These are phyloP conservation scores for Bettongia penicillata DNA, from an alignment of 2,113 vertebrate genomes.

Conservation along the genomic window DNA sequence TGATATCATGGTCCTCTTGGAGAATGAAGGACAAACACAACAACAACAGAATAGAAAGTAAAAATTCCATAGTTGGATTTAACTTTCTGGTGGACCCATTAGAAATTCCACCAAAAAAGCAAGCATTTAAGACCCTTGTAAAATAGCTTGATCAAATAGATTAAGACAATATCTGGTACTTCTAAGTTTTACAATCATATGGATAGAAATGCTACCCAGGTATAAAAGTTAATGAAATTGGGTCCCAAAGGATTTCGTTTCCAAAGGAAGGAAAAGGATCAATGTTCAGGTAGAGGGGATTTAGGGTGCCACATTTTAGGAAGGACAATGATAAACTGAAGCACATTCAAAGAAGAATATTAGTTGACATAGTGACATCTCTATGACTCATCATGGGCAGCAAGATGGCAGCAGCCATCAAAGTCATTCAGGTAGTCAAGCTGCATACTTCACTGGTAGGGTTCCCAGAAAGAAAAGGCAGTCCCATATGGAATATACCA, in stretches of 20 bases:
- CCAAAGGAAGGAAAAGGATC: not conserved
- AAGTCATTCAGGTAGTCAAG: constrained; percentile 79
- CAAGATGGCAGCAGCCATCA: not conserved
- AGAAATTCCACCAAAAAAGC: not conserved
- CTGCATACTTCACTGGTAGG: constrained; percentile 79
- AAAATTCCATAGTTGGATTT: not conserved
- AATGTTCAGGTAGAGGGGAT: not conserved
- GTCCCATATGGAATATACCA: constrained; percentile 77
- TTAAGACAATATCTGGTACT: too few species aligned
- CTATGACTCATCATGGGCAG: not conserved
- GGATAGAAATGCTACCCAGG: not conserved
- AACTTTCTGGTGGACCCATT: not conserved
- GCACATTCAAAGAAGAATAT: not conserved
- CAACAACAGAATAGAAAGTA: not conserved
- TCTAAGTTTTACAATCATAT: too few species aligned
- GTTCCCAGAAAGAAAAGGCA: constrained; percentile 81
- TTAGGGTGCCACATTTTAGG: not conserved
- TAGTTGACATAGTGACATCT: not conserved
- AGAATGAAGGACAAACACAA: too few species aligned
- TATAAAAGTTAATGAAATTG: too few species aligned
- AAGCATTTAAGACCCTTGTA: not conserved
- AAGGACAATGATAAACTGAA: not conserved
- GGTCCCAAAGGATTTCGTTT: not conserved
- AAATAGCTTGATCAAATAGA: too few species aligned
- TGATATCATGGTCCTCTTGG: too few species aligned